These are phyloP conservation scores for Anguilla marmorata DNA, from an alignment of 2,797 vertebrate genomes.

Conservation along the genomic window DNA sequence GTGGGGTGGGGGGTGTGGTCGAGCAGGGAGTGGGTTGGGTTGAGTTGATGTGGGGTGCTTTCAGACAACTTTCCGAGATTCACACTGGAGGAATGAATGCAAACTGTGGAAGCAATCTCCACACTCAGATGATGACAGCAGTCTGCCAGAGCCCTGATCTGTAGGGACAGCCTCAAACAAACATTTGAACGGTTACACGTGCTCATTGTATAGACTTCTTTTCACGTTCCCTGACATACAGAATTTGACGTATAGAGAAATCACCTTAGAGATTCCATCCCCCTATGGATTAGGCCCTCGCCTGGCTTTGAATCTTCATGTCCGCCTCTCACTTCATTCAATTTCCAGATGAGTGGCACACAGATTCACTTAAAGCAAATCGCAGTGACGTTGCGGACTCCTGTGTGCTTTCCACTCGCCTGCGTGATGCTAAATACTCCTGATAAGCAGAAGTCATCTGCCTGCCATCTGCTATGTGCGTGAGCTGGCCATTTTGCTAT, in stretches of 20 bases:
- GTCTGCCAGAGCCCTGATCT: background rate
- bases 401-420: constrained; percentile 25
- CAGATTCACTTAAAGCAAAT: constrained; percentile 32
- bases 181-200: background rate
- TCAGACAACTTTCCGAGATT: background rate
- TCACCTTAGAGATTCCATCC: background rate
- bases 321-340: background rate
- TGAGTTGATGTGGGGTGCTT: no score
- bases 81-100: background rate
- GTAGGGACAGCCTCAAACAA: background rate
- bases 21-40: background rate
- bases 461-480: background rate
- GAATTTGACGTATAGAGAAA: background rate
- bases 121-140: background rate
- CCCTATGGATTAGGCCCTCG: background rate
- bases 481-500: background rate
- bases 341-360: constrained; percentile 29
- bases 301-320: background rate
- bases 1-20: background rate
- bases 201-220: background rate
- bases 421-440: constrained; percentile 14
- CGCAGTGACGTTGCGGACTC: constrained; percentile 20
- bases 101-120: background rate
- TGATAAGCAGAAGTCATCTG: constrained; percentile 6
- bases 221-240: background rate